Evolutionary conservation across 2,888 invertebrate species (phyloP).

Genomic region (Standfussiana lucernea): DNA sequence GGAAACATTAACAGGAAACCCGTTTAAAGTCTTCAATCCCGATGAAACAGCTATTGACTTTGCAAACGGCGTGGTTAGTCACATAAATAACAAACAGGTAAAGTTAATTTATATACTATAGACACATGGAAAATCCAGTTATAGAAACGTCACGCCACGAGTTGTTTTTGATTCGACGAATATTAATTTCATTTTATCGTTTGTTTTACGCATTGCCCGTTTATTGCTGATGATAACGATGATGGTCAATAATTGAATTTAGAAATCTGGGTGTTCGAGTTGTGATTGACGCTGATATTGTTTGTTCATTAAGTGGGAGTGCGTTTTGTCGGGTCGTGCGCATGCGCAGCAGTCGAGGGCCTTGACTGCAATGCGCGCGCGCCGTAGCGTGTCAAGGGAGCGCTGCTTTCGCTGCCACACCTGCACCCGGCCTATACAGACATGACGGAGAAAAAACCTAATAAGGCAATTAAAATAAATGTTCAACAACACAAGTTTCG

Average conservation of each 20-base stretch:
- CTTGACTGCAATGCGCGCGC: constrained; percentile 90
- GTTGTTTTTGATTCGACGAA: constrained; percentile 38
- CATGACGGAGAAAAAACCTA: constrained; percentile 72
- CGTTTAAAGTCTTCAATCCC: neutral
- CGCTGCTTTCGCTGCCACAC: constrained; percentile 90
- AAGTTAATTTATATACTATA: constrained; percentile 45
- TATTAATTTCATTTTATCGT: constrained; percentile 8
- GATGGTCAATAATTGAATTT: constrained; percentile 35
- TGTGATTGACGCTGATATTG: constrained; percentile 69
- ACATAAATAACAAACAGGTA: constrained; percentile 57
- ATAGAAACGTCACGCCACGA: constrained; percentile 29
- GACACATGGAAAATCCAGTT: constrained; percentile 57
- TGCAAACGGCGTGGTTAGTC: constrained; percentile 47
- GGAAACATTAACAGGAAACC: constrained; percentile 13
- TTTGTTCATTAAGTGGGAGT: constrained; percentile 77
- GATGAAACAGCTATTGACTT: constrained; percentile 23
- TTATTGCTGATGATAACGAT: constrained; percentile 26
- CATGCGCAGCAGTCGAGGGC: constrained; percentile 81
- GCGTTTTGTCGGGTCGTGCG: constrained; percentile 74
- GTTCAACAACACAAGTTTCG: constrained; percentile 43
- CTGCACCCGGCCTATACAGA: constrained; percentile 80
- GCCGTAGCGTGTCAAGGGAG: constrained; percentile 90
- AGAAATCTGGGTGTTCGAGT: constrained; percentile 56
- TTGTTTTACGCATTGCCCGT: constrained; percentile 18
- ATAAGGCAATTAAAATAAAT: constrained; percentile 68